phyloP scores from a whole-genome alignment of 2,888 invertebrate species.

The Rhimphoctona megacephalus region DNA sequence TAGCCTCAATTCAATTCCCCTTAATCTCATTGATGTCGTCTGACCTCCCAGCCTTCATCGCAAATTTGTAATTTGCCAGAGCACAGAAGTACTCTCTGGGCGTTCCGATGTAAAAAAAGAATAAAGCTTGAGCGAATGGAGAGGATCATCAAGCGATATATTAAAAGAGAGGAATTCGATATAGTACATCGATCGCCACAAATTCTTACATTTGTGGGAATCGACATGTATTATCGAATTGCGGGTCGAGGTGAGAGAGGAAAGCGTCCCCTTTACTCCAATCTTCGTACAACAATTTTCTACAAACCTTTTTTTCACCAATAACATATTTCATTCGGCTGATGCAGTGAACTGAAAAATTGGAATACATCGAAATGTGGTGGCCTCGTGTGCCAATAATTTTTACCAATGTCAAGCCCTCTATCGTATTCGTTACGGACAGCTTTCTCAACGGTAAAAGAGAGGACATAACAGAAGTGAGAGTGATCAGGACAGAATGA shows the following conservation, averaged over 20 bases:
- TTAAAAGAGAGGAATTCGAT: conserved; percentile 38
- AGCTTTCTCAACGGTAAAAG: conserved; percentile 62
- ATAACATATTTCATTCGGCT: conserved; percentile 70
- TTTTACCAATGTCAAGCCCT: conserved; percentile 70
- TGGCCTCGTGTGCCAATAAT: conserved; percentile 69
- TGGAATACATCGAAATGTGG: conserved; percentile 71
- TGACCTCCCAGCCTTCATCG: neutral
- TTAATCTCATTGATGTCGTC: neutral
- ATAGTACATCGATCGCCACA: conserved; percentile 20
- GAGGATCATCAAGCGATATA: conserved; percentile 7
- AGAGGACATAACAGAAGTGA: conserved; percentile 29
- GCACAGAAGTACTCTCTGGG: neutral
- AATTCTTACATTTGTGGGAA: conserved; percentile 27
- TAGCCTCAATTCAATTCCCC: neutral
- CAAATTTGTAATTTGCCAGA: neutral
- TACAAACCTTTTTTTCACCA: conserved; percentile 58
- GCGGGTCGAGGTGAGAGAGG: neutral
- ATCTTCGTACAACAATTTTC: conserved; percentile 25
- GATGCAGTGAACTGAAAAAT: conserved; percentile 72
- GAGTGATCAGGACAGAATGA: conserved; percentile 27
- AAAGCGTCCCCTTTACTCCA: neutral
- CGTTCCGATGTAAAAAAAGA: neutral
- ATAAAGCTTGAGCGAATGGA: neutral
- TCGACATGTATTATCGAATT: conserved; percentile 7
- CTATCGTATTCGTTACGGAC: conserved; percentile 64